These are phyloP conservation scores for Drosophila sp. DNA, from an alignment of 1,140 invertebrate genomes.

Conservation along the genomic window DNA sequence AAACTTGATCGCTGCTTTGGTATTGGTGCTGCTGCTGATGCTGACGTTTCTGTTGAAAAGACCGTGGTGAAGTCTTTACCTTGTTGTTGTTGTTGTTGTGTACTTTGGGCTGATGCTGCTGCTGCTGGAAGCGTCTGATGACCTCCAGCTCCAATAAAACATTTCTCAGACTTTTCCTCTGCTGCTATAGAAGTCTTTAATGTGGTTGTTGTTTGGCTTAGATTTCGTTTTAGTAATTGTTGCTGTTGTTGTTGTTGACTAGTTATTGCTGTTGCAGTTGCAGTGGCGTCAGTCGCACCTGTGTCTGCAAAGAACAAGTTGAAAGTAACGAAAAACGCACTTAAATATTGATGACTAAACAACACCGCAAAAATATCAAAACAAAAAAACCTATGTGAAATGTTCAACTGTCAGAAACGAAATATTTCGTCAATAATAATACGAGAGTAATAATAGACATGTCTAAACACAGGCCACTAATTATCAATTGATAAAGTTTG, in stretches of 20 bases:
- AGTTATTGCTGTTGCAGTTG: conserved; percentile 59
- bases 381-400: conserved; percentile 3
- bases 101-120: conserved; percentile 43
- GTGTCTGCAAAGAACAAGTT: conserved; percentile 47
- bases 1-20: conserved; percentile 84
- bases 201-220: conserved; percentile 57
- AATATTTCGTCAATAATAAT: conserved; percentile 1
- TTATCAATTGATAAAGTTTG: conserved; percentile 46
- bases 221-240: conserved; percentile 55
- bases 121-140: conserved; percentile 69
- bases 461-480: not conserved
- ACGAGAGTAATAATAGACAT: conserved; percentile 2
- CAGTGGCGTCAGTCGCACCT: conserved; percentile 45
- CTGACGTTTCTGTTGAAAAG: conserved; percentile 64
- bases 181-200: conserved; percentile 56
- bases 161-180: conserved; percentile 83
- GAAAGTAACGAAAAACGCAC: conserved; percentile 14
- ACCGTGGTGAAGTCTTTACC: conserved; percentile 64
- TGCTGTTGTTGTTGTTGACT: conserved; percentile 61
- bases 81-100: conserved; percentile 38
- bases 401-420: conserved; percentile 18
- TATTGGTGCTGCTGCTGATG: conserved; percentile 69
- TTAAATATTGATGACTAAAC: not conserved
- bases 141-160: conserved; percentile 75
- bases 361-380: not conserved